phyloP scores from a whole-genome alignment of 2,797 vertebrate genomes.

The Craterocephalus amniculus region DNA sequence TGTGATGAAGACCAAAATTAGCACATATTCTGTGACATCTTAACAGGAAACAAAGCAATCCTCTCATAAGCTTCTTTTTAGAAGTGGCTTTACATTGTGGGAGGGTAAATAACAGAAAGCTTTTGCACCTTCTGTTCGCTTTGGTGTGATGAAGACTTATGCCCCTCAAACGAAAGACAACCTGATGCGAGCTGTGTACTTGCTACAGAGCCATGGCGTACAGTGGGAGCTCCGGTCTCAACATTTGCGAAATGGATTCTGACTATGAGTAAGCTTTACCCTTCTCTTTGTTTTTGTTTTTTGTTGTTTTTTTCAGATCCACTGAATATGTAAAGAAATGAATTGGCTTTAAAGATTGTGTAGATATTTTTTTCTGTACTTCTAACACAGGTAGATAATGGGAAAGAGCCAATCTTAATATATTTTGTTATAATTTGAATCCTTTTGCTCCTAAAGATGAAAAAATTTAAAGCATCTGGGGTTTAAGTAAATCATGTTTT shows the following conservation, averaged over 20 bases:
- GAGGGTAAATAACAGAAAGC: not conserved
- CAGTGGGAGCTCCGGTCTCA: constrained; percentile 10
- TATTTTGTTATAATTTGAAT: not conserved
- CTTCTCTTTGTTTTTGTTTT: not conserved
- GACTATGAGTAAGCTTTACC: constrained; percentile 61
- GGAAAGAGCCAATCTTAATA: not conserved
- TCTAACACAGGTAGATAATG: not conserved
- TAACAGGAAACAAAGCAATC: constrained; percentile 4
- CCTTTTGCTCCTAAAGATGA: not conserved
- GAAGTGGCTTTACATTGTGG: not conserved
- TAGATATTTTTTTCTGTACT: not conserved
- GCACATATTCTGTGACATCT: not conserved
- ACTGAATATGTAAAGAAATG: not conserved
- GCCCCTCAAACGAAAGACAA: not conserved
- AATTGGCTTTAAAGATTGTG: not conserved
- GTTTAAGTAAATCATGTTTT: not conserved
- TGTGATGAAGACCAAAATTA: not conserved
- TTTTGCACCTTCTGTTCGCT: not conserved
- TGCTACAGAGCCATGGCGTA: constrained; percentile 31
- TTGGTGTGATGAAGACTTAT: not conserved
- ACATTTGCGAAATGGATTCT: constrained; percentile 25
- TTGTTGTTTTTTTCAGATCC: no score
- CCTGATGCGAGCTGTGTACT: not conserved
- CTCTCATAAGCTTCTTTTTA: not conserved
- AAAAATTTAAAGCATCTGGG: not conserved